Percentiles rank a stretch among this genome's conserved stretches.
phyloP scores from a whole-genome alignment of 2,113 vertebrate genomes.

The Ammospiza caudacuta region DNA sequence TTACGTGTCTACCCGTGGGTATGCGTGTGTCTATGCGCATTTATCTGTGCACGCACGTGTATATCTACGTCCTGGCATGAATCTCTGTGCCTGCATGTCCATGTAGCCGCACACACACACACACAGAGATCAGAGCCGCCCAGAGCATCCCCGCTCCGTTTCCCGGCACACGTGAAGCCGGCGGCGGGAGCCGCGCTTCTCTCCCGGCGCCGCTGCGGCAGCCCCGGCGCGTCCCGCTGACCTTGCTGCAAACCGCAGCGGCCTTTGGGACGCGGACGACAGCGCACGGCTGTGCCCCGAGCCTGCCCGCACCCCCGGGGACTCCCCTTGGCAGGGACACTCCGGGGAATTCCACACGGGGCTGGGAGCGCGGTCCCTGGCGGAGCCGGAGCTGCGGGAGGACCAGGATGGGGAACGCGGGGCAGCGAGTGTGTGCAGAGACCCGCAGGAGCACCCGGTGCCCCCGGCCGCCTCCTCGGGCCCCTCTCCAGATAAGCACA shows the following conservation, averaged over 20 bases:
- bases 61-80: too few species aligned
- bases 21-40: neutral
- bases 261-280: neutral
- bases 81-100: neutral
- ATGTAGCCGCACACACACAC: neutral
- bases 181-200: neutral
- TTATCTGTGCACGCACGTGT: neutral
- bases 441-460: conserved; percentile 67
- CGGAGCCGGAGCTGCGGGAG: neutral
- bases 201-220: neutral
- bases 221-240: neutral
- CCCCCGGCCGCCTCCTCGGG: conserved; percentile 69
- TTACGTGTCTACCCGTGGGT: neutral
- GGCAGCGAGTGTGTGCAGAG: conserved; percentile 28
- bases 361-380: neutral
- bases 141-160: neutral
- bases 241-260: neutral
- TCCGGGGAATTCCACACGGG: neutral
- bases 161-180: neutral
- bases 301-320: neutral
- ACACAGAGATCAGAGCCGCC: neutral
- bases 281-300: neutral
- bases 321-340: neutral
- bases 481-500: conserved; percentile 82
- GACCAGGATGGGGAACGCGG: conserved; percentile 57